phyloP scores from a whole-genome alignment of 2,113 vertebrate species.

The Aldabrachelys gigantea region DNA sequence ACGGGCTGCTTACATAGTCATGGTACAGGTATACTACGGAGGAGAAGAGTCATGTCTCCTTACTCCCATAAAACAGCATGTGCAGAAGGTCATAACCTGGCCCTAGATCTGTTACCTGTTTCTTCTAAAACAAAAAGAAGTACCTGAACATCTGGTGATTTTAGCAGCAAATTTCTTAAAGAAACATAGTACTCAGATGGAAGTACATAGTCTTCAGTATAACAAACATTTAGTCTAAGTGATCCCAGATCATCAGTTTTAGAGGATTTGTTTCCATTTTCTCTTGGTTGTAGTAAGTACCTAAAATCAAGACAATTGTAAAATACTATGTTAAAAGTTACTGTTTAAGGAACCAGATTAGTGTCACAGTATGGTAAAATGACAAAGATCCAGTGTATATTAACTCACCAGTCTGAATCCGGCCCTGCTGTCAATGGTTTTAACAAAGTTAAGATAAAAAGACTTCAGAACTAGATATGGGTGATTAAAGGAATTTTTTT shows the following conservation, averaged over 20 bases:
- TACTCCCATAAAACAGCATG: background rate
- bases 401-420: background rate
- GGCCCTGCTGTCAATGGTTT: background rate
- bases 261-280: constrained; percentile 92
- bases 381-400: background rate
- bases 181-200: constrained; percentile 88
- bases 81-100: accelerated
- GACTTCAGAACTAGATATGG: background rate
- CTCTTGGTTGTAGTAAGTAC: constrained; percentile 96
- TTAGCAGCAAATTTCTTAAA: constrained; percentile 93
- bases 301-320: constrained; percentile 70
- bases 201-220: constrained; percentile 96
- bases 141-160: constrained; percentile 95
- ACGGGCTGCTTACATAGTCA: background rate
- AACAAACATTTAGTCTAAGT: constrained; percentile 92
- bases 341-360: background rate
- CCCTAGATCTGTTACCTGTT: background rate
- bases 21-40: background rate
- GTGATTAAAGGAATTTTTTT: background rate
- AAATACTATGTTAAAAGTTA: background rate
- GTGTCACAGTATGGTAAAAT: background rate
- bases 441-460: background rate
- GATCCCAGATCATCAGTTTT: constrained; percentile 95
- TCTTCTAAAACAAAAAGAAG: background rate
- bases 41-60: background rate